Evolutionary conservation across 2,888 invertebrate species (phyloP), one percentile per base, ranked within the genome.

Genomic region (Stenichneumon culpator): DNA sequence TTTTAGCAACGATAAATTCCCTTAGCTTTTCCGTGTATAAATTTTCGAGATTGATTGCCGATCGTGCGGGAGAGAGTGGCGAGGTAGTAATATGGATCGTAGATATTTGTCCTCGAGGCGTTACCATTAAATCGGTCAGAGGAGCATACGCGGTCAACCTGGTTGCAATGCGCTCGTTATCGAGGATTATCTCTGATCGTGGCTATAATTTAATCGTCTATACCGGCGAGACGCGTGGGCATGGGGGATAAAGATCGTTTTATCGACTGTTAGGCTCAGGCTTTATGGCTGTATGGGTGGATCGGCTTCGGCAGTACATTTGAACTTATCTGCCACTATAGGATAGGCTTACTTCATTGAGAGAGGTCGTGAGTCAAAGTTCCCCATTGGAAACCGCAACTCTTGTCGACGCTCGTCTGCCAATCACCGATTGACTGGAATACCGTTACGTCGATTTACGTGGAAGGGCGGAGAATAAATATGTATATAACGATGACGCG

Each of bases 201-300:
- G 79, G 75, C 85, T 82, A 82, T 85, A 82, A 85, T 82, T 85
- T 85, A 74, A 82, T 82, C 74, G 82, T 57, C 67, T 67, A 44
- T 70, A 79, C 36, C 16, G 65, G 25, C 65, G 63, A 82, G 74
- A 74, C 67, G 79, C 79, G 82, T 82, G 82, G 79, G 85, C 78
- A 65, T 52, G 67, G 79, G 39, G 39, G 39, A 85, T 85, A 82
- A 82, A 65, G 75, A 85, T 85, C 85, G 85, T 75, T 85, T 79
- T 79, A 79, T 85, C 82, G 82, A 79, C 68, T 75, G 79, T 79
- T 85, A 75, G 79, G 67, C 36, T 50, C 54, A 60, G 75, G 82
- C 75, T 82, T 85, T 79, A 85, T 82, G 60, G 22, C 50, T 57
- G 50, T 52, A 67, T 69, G 44, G 70, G 77, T 75, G 72, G 70